phyloP scores from a whole-genome alignment of 2,113 vertebrate species.

The Anoplopoma fimbria region DNA sequence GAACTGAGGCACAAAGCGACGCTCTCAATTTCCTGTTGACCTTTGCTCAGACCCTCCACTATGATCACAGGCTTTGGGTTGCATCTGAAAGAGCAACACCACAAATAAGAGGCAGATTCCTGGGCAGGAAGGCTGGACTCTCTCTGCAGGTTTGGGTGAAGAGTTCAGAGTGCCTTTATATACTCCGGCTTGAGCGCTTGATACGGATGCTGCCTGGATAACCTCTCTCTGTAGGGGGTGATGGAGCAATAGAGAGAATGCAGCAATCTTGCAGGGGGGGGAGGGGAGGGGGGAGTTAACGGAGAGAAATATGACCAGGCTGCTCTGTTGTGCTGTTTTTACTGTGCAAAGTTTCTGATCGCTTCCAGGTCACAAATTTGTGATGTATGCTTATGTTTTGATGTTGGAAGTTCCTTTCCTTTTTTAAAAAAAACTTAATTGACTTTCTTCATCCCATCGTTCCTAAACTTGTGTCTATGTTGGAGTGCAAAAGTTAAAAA shows the following conservation, averaged over 20 bases:
- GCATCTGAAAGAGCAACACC: neutral
- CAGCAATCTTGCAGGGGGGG: neutral
- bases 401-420: neutral
- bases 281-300: no score
- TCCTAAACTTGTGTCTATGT: neutral
- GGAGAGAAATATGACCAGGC: neutral
- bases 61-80: conserved; percentile 5
- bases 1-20: neutral
- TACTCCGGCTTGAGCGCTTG: neutral
- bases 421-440: neutral
- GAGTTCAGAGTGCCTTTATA: no score
- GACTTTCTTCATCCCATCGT: no score
- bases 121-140: neutral
- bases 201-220: conserved; percentile 9
- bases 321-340: neutral
- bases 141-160: no score
- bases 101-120: neutral
- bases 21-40: conserved; percentile 12
- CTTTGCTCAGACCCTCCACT: neutral
- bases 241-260: neutral
- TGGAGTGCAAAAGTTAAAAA: neutral
- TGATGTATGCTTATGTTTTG: neutral
- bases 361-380: neutral
- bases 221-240: neutral
- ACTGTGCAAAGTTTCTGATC: neutral